Base-by-base conservation (phyloP, 2,888 invertebrate genomes). In the Rutpela maculata region DNA sequence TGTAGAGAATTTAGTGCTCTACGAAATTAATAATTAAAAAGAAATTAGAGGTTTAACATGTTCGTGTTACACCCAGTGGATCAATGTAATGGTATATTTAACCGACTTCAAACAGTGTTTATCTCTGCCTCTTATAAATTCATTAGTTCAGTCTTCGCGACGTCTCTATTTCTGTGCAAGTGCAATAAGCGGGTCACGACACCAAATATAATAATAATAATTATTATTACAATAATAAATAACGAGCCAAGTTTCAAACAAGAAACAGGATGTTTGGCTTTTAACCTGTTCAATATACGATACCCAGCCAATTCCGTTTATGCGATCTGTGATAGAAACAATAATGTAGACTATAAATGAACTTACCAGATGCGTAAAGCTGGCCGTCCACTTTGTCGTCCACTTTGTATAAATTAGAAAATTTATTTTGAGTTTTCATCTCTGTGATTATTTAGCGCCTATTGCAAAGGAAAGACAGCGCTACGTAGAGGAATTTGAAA, bases 181-280 rank as follows among this genome's bases (percentile, higher is more conserved):
- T 50, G n/a, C n/a, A 50, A 9, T 35, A 35, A n/a, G n/a, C 50
- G 7, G 50, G 15, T 50, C n/a, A 15, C 6, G n/a, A 50, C 50
- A 50, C 6, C 2, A n/a, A 50, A 6, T 50, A 50, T 43, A 12
- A 15, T 43, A 43, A 43, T 43, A 15, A 43, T 15, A 43, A 43
- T 50, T 50, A 43, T 4, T 43, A 43, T 15, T 12, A 50, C 1
- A n/a, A 50, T 50, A 50, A 50, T 50, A 50, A 50, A 50, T 50
- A 50, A 6, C 50, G n/a, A 15, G 12, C 50, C n/a, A 50, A 50
- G n/a, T 50, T 50, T 50, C 15, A 50, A 50, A n/a, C n/a, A 50
- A 11, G 50, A n/a, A n/a, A 50, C 50, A 50, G 50, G 50, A 50
- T 50, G 50, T 50, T 43, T 50, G n/a, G 50, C n/a, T n/a, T 50